Percentiles rank a stretch among this genome's conserved stretches.
These are phyloP conservation scores for Synergus itoensis DNA, from an alignment of 2,888 invertebrate genomes.

Conservation along the genomic window DNA sequence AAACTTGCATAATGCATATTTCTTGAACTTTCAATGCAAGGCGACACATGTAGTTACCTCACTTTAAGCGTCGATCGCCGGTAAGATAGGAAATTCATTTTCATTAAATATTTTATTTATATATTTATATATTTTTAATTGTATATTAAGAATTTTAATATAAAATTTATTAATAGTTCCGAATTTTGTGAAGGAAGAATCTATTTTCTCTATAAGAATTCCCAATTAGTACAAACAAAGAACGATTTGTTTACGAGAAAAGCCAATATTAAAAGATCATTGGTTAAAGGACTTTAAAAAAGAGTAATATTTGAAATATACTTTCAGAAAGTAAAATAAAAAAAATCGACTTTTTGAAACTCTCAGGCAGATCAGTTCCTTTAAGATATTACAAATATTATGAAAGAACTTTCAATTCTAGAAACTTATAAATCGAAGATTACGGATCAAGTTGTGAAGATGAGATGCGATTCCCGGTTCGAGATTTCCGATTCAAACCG, in stretches of 20 bases:
- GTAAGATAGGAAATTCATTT: not conserved
- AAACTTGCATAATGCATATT: too few species aligned
- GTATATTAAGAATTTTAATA: not conserved
- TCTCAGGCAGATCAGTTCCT: too few species aligned
- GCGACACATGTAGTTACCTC: not conserved
- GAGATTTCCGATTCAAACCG: not conserved
- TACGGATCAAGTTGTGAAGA: not conserved
- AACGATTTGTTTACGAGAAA: not conserved
- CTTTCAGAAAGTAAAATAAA: too few species aligned
- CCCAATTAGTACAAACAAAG: not conserved
- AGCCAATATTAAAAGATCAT: not conserved
- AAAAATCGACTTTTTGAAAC: too few species aligned
- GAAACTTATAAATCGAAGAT: conserved; percentile 12
- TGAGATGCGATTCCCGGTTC: not conserved
- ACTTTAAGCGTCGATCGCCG: not conserved
- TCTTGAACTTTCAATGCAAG: not conserved
- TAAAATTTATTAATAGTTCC: too few species aligned
- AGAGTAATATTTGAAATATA: too few species aligned
- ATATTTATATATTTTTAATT: not conserved
- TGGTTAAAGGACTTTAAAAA: not conserved
- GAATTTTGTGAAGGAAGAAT: too few species aligned
- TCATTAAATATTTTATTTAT: not conserved
- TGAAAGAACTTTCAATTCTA: not conserved
- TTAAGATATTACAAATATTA: not conserved
- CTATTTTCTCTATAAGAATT: not conserved